These are phyloP conservation scores for Dioctria linearis DNA, from an alignment of 2,888 invertebrate genomes.

Conservation along the genomic window DNA sequence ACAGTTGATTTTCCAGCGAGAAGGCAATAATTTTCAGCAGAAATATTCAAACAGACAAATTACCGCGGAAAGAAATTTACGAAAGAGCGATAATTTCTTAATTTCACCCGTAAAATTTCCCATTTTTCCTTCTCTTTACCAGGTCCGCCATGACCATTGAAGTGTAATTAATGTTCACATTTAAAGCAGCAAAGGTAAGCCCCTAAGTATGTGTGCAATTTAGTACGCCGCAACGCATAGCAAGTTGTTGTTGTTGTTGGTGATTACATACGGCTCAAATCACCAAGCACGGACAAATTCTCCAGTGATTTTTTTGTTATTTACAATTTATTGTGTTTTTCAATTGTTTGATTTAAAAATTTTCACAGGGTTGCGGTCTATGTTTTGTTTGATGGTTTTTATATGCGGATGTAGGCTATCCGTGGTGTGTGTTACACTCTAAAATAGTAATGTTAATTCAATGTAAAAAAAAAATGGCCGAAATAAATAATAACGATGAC, in stretches of 20 bases:
- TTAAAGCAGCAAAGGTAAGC: neutral
- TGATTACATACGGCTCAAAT: neutral
- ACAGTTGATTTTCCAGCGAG: neutral
- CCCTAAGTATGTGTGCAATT: slow-evolving; percentile 7
- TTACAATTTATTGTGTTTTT: slow-evolving; percentile 1
- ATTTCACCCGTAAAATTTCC: neutral
- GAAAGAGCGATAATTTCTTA: slow-evolving; percentile 10
- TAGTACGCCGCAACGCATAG: neutral
- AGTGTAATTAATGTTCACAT: slow-evolving; percentile 4
- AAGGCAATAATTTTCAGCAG: neutral
- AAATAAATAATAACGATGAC: neutral
- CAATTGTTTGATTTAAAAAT: slow-evolving; percentile 9
- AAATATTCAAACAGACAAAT: neutral
- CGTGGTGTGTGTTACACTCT: too few relatives aligned
- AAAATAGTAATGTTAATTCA: too few relatives aligned
- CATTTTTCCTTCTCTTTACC: neutral
- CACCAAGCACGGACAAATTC: neutral
- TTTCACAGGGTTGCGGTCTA: neutral
- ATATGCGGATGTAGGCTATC: too few relatives aligned
- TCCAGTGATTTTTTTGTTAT: neutral
- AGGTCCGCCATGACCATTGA: slow-evolving; percentile 9
- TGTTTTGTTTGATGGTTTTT: too few relatives aligned
- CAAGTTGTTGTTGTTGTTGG: too few relatives aligned
- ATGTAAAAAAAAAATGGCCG: neutral
- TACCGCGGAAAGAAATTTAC: neutral